phyloP scores from a whole-genome alignment of 2,797 vertebrate species.

The Mastacembelus armatus region DNA sequence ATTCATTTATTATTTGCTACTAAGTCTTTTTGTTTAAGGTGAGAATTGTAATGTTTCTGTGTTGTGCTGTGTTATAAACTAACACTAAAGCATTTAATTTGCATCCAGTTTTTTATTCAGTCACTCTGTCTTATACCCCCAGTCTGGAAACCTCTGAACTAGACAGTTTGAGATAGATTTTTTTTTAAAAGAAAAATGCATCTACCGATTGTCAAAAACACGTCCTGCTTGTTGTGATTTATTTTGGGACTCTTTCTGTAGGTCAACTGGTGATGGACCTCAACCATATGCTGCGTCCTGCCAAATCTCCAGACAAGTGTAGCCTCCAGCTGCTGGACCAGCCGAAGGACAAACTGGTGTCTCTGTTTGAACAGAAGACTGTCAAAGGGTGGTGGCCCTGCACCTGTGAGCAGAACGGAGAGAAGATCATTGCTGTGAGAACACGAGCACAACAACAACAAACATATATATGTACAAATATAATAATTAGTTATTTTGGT shows the following conservation, averaged over 20 bases:
- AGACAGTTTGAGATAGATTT: neutral
- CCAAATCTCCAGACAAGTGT: slow-evolving; percentile 92
- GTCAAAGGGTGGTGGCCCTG: slow-evolving; percentile 98
- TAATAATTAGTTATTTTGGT: no score
- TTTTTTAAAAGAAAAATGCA: no score
- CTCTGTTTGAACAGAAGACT: slow-evolving; percentile 95
- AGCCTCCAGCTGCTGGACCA: slow-evolving; percentile 84
- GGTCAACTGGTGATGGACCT: slow-evolving; percentile 94
- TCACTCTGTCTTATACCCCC: no score
- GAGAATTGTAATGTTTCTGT: no score
- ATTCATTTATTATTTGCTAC: no score
- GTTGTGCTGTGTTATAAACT: no score
- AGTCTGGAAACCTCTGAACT: no score
- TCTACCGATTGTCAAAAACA: neutral
- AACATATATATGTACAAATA: neutral
- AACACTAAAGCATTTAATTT: no score
- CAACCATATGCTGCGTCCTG: slow-evolving; percentile 92
- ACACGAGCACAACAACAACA: neutral
- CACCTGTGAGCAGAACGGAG: slow-evolving; percentile 76
- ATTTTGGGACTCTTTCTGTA: slow-evolving; percentile 35
- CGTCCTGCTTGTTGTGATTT: neutral
- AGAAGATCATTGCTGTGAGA: slow-evolving; percentile 89
- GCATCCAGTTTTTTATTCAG: no score
- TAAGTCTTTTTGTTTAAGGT: no score
- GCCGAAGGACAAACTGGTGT: slow-evolving; percentile 81